A percentile compares a stretch with the other conserved stretches of the same genome.
phyloP scores from a whole-genome alignment of 2,797 vertebrate species.

The Eulemur coronatus region DNA sequence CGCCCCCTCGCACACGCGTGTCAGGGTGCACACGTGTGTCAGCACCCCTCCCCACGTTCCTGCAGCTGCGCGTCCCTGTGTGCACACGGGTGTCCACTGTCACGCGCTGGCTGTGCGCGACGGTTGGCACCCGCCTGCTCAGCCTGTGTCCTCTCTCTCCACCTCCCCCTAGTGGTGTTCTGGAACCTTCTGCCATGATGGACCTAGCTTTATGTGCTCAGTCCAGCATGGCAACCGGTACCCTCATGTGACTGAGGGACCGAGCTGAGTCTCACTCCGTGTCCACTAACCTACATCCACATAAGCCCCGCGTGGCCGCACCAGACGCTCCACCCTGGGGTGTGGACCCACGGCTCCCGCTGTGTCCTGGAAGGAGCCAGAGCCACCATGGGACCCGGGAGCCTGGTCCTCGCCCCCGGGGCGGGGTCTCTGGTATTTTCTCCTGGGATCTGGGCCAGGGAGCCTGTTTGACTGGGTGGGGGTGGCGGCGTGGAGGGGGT shows the following conservation, averaged over 20 bases:
- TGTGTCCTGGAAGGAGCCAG: not conserved
- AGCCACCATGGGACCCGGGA: accelerated
- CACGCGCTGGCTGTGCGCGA: not conserved
- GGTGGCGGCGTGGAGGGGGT: no score
- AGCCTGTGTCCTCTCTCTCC: no score
- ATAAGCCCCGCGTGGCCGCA: accelerated
- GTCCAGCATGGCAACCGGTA: accelerated
- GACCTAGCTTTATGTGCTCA: no score
- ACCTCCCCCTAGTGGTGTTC: accelerated
- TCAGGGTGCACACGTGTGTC: not conserved
- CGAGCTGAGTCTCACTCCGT: not conserved
- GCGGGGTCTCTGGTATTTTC: accelerated
- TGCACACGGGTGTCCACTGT: not conserved
- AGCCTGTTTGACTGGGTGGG: not conserved
- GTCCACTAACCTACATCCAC: not conserved
- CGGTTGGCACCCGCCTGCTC: accelerated
- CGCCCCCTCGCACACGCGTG: accelerated
- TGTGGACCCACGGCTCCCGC: not conserved
- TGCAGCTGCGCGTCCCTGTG: not conserved
- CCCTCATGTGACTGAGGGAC: not conserved
- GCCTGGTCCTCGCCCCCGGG: not conserved
- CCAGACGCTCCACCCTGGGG: not conserved
- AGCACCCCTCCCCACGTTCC: not conserved
- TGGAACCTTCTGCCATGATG: not conserved
- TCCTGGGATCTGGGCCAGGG: not conserved